Conservation (phyloP, 2,797 vertebrate genomes). For the Botia almorhae region DNA sequence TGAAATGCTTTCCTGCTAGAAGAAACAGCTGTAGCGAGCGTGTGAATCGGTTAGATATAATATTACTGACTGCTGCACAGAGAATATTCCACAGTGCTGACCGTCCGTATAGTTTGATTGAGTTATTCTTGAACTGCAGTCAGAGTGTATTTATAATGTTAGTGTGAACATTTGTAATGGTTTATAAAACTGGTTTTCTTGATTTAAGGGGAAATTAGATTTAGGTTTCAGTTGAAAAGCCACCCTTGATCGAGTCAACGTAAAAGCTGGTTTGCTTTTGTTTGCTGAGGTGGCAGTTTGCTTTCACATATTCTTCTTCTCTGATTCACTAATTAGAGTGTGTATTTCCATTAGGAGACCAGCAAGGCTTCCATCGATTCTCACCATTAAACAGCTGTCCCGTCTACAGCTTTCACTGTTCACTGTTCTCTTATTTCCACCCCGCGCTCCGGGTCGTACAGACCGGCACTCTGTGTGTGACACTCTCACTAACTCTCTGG, state of each 20-base stretch:
- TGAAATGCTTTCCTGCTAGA: neutral
- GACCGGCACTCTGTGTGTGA: neutral
- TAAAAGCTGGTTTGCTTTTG: neutral
- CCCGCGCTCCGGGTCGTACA: neutral
- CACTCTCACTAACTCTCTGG: neutral
- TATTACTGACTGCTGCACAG: slow-evolving; percentile 21
- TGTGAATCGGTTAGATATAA: slow-evolving; percentile 40
- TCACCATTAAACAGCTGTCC: slow-evolving; percentile 39
- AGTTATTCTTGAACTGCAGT: slow-evolving; percentile 1
- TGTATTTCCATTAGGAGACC: slow-evolving; percentile 33
- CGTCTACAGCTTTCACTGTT: slow-evolving; percentile 21
- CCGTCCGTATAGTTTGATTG: neutral
- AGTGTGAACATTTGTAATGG: neutral
- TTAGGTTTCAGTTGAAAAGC: neutral
- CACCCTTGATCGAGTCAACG: neutral
- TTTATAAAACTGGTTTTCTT: slow-evolving; percentile 3
- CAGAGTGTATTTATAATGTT: slow-evolving; percentile 2
- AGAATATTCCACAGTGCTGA: neutral
- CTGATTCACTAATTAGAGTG: slow-evolving; percentile 15
- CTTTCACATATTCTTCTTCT: slow-evolving; percentile 8
- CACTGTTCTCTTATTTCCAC: slow-evolving; percentile 26
- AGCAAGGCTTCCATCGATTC: slow-evolving; percentile 28
- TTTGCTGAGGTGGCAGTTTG: slow-evolving; percentile 15
- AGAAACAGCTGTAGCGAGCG: neutral
- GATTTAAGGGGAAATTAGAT: neutral